Evolutionary conservation across 1,140 invertebrate genomes (phyloP).

Genomic region (Neotoxoptera formosana): DNA sequence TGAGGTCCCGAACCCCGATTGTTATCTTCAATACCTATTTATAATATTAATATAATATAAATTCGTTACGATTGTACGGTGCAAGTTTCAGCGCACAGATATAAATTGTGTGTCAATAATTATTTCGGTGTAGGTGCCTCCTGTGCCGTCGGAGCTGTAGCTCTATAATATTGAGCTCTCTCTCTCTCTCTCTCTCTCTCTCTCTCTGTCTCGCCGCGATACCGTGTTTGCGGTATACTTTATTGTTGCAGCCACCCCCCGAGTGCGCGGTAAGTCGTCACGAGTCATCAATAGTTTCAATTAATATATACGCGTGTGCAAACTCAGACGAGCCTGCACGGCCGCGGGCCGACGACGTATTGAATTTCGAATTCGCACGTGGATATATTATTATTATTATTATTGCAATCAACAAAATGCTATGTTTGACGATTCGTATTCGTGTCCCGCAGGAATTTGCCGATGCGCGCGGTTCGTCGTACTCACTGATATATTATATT

Average conservation of each 20-base stretch:
- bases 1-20: too few species aligned
- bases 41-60: background rate
- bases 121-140: background rate
- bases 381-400: background rate
- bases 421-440: constrained; percentile 9
- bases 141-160: background rate
- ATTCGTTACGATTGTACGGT: background rate
- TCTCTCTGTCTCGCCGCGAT: too few species aligned
- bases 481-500: background rate
- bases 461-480: background rate
- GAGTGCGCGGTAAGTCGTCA: background rate
- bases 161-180: too few species aligned
- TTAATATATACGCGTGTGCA: background rate
- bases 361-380: background rate
- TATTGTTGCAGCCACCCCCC: background rate
- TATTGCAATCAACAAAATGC: background rate
- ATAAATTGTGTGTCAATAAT: background rate
- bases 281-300: background rate
- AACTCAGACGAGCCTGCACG: background rate
- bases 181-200: too few species aligned
- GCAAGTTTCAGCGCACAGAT: background rate
- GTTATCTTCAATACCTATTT: too few species aligned
- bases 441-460: constrained; percentile 7
- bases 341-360: background rate
- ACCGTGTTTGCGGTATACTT: background rate